A percentile compares a stretch with the other conserved stretches of the same genome.
Evolutionary conservation across 2,888 invertebrate species (phyloP).

Genomic region (Andricus quercusramuli): DNA sequence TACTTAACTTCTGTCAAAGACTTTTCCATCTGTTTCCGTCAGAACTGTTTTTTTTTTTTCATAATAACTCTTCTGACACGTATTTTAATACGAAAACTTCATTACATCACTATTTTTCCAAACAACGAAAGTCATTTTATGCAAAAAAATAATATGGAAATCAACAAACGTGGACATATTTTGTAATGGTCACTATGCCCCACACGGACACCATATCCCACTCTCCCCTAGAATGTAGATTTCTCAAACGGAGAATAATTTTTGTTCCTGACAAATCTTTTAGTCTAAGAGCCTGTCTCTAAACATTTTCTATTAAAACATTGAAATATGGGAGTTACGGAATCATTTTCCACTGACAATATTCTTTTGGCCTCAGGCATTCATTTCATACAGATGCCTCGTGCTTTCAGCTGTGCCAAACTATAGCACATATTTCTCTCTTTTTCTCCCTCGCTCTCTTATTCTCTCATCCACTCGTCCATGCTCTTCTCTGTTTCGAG

Average conservation of each 20-base stretch:
- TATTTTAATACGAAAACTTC: too few species aligned
- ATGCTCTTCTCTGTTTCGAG: conserved; percentile 41
- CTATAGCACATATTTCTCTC: conserved; percentile 1
- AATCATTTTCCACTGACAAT: conserved; percentile 38
- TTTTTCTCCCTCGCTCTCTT: conserved; percentile 5
- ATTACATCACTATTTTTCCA: too few species aligned
- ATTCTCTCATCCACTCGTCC: conserved; percentile 30
- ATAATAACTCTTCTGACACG: too few species aligned
- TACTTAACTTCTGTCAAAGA: too few species aligned
- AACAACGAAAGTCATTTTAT: too few species aligned
- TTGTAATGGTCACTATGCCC: too few species aligned
- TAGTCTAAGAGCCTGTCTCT: background rate
- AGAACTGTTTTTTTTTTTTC: too few species aligned
- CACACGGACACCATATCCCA: too few species aligned
- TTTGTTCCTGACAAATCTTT: background rate
- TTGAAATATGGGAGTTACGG: conserved; percentile 14
- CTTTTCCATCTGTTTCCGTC: too few species aligned
- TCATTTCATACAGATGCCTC: conserved; percentile 33
- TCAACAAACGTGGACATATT: too few species aligned
- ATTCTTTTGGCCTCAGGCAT: conserved; percentile 24
- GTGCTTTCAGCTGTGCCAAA: conserved; percentile 1
- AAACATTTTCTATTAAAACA: conserved; percentile 1
- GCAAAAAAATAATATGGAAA: too few species aligned
- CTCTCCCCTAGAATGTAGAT: too few species aligned
- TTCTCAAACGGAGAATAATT: background rate